Evolutionary conservation across 2,888 invertebrate species (phyloP).

Genomic region (Heliothis peltigera): DNA sequence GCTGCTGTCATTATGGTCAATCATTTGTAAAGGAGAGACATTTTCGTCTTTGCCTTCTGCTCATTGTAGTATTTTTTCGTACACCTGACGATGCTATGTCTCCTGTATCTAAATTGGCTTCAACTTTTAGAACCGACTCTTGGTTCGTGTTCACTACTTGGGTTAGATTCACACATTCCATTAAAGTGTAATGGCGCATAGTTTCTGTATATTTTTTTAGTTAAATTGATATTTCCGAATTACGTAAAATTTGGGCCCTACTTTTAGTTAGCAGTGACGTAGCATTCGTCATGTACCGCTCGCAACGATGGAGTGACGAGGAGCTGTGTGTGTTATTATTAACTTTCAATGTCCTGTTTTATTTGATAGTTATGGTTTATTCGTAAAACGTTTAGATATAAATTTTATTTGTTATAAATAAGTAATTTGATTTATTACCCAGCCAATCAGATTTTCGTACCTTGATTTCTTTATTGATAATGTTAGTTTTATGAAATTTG

Average conservation of each 20-base stretch:
- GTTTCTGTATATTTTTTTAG: conserved; percentile 73
- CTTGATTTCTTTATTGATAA: conserved; percentile 87
- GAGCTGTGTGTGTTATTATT: conserved; percentile 88
- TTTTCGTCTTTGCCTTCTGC: conserved; percentile 75
- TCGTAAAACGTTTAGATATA: conserved; percentile 88
- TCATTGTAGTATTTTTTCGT: conserved; percentile 81
- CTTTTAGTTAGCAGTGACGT: conserved; percentile 70
- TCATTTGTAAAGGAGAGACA: conserved; percentile 74
- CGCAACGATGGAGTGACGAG: conserved; percentile 81
- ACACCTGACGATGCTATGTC: conserved; percentile 87
- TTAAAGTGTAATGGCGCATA: conserved; percentile 81
- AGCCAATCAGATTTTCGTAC: conserved; percentile 86
- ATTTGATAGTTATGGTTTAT: conserved; percentile 89
- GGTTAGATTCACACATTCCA: conserved; percentile 84
- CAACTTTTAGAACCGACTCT: conserved; percentile 64
- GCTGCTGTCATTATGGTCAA: conserved; percentile 77
- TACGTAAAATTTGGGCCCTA: conserved; percentile 54
- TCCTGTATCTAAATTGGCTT: conserved; percentile 64
- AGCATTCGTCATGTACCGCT: conserved; percentile 83
- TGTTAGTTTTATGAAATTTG: conserved; percentile 83
- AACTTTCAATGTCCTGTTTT: conserved; percentile 89
- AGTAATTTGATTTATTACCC: conserved; percentile 84
- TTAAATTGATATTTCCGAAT: conserved; percentile 61
- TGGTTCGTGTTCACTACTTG: conserved; percentile 60
- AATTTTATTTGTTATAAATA: conserved; percentile 88